Evolutionary conservation across 2,797 vertebrate genomes (phyloP).

Genomic region (Mus spretus): DNA sequence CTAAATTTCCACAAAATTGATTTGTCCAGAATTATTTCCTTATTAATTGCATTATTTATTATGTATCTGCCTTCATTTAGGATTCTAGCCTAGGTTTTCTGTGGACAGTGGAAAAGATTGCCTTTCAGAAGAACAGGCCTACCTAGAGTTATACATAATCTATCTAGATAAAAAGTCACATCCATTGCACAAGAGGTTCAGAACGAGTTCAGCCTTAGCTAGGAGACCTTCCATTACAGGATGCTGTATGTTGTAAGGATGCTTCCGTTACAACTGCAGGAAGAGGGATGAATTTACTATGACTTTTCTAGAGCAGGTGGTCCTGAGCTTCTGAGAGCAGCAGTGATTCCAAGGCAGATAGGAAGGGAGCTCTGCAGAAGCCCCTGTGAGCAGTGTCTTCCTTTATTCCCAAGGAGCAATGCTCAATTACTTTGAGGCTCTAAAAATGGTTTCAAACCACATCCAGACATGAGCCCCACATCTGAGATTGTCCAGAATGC

Average conservation of each 20-base stretch:
- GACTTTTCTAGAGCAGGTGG: not conserved
- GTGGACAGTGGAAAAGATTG: constrained; percentile 5
- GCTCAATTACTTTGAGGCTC: not conserved
- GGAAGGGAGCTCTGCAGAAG: not conserved
- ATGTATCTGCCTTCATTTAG: constrained; percentile 15
- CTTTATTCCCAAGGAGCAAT: not conserved
- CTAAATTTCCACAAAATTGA: constrained; percentile 47
- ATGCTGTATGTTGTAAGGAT: not conserved
- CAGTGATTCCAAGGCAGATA: not conserved
- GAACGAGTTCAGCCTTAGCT: constrained; percentile 1
- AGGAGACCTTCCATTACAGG: not conserved
- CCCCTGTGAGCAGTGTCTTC: not conserved
- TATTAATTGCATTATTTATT: not conserved
- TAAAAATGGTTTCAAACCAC: not conserved
- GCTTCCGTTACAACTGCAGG: not conserved
- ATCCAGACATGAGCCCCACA: not conserved
- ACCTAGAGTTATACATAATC: constrained; percentile 20
- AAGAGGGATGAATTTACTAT: not conserved
- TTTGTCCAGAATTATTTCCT: constrained; percentile 26
- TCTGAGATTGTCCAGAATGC: not conserved
- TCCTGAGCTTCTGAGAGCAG: not conserved
- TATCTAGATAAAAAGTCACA: constrained; percentile 52
- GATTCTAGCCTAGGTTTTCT: not conserved
- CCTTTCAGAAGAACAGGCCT: constrained; percentile 41
- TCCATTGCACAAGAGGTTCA: not conserved